These are phyloP conservation scores for Platanista minor DNA, from an alignment of 2,113 vertebrate genomes.

Conservation along the genomic window DNA sequence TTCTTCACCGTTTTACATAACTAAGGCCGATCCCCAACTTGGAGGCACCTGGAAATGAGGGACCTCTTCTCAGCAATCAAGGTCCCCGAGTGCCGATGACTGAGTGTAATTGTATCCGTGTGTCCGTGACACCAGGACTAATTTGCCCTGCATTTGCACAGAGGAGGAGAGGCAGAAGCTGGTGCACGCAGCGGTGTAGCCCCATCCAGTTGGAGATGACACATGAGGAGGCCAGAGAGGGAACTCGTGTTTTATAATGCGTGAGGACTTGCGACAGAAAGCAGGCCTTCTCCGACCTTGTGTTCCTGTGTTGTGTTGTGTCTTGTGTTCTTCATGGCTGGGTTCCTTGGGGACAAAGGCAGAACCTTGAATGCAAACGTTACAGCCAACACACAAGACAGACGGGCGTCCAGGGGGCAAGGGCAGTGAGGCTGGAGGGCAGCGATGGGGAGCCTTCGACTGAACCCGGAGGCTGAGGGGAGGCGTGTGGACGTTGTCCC, in stretches of 20 bases:
- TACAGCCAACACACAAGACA: rapidly evolving
- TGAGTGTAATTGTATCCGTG: background rate
- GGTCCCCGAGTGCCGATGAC: conserved; percentile 7
- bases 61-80: background rate
- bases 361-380: background rate
- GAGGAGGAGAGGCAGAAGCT: background rate
- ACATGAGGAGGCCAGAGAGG: background rate
- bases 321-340: background rate
- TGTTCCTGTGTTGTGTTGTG: too few relatives aligned
- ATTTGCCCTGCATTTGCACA: too few relatives aligned
- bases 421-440: rapidly evolving
- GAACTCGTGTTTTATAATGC: background rate
- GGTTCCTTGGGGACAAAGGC: background rate
- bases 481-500: rapidly evolving
- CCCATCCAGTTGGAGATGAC: background rate
- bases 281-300: conserved; percentile 24
- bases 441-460: rapidly evolving
- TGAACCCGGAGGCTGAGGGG: rapidly evolving
- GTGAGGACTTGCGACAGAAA: background rate
- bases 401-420: background rate
- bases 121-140: background rate
- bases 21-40: background rate
- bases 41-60: background rate
- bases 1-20: background rate
- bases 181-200: rapidly evolving